These are phyloP conservation scores for Heliothis subflexa DNA, from an alignment of 1,140 invertebrate genomes.

Conservation along the genomic window DNA sequence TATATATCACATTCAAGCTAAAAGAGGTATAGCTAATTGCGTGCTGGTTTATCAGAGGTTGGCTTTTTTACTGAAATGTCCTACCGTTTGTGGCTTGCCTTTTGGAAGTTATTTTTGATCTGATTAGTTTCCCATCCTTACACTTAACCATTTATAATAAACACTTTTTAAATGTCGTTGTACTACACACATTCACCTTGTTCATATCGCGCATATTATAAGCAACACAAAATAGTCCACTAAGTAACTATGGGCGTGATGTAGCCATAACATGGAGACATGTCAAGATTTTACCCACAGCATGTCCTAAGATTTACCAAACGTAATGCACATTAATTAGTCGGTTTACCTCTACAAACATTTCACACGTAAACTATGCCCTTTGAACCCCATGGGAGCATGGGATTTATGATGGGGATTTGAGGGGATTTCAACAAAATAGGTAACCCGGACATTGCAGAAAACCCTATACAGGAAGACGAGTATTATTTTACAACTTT, in stretches of 20 bases:
- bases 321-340: constrained; percentile 37
- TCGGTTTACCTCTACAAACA: constrained; percentile 23
- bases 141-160: too few relatives aligned
- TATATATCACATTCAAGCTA: too few relatives aligned
- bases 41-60: too few relatives aligned
- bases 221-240: neutral
- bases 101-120: too few relatives aligned
- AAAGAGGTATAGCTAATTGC: too few relatives aligned
- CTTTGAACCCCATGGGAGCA: constrained; percentile 25
- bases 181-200: neutral
- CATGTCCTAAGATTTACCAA: constrained; percentile 16
- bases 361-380: constrained; percentile 36
- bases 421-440: constrained; percentile 17
- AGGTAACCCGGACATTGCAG: neutral
- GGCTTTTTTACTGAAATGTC: too few relatives aligned
- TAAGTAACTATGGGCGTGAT: neutral
- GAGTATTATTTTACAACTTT: neutral
- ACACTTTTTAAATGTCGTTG: neutral
- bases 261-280: neutral
- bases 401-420: constrained; percentile 35
- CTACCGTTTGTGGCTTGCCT: too few relatives aligned
- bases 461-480: neutral
- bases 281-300: neutral
- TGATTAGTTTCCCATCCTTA: too few relatives aligned
- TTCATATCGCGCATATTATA: neutral